These are phyloP conservation scores for Geotrupes spiniger DNA, from an alignment of 2,888 invertebrate species.

Conservation along the genomic window DNA sequence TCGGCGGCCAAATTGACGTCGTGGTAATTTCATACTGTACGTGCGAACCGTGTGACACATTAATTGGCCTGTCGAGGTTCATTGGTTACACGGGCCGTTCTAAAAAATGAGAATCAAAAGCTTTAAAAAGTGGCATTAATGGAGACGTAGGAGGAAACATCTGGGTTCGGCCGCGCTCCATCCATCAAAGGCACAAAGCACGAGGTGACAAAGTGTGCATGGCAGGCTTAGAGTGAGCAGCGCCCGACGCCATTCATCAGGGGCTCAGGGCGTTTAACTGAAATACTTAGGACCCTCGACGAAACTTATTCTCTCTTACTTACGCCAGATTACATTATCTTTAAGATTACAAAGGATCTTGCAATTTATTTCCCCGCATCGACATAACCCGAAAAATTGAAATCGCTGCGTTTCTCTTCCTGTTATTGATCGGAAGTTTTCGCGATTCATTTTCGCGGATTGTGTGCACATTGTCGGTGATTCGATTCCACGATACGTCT, in stretches of 20 bases:
- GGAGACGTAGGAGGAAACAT: conserved; percentile 46
- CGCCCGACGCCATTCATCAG: conserved; percentile 46
- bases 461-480: too few species aligned
- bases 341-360: conserved; percentile 32
- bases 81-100: conserved; percentile 15
- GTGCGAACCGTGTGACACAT: not conserved
- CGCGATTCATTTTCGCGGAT: too few species aligned
- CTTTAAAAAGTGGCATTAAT: conserved; percentile 43
- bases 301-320: conserved; percentile 34
- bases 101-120: conserved; percentile 21
- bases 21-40: too few species aligned
- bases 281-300: conserved; percentile 17
- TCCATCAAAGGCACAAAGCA: conserved; percentile 48
- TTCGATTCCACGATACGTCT: too few species aligned
- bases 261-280: conserved; percentile 42
- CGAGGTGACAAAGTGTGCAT: conserved; percentile 48
- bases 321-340: conserved; percentile 40
- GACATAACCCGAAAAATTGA: conserved; percentile 13
- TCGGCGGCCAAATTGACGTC: too few species aligned
- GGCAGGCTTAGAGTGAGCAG: conserved; percentile 42
- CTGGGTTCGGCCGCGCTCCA: conserved; percentile 40
- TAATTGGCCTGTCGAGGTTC: conserved; percentile 4
- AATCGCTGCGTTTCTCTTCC: not conserved
- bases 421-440: too few species aligned
- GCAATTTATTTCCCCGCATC: conserved; percentile 20